Conservation (phyloP, 2,113 vertebrate species). For the Chlamydotis undulata region DNA sequence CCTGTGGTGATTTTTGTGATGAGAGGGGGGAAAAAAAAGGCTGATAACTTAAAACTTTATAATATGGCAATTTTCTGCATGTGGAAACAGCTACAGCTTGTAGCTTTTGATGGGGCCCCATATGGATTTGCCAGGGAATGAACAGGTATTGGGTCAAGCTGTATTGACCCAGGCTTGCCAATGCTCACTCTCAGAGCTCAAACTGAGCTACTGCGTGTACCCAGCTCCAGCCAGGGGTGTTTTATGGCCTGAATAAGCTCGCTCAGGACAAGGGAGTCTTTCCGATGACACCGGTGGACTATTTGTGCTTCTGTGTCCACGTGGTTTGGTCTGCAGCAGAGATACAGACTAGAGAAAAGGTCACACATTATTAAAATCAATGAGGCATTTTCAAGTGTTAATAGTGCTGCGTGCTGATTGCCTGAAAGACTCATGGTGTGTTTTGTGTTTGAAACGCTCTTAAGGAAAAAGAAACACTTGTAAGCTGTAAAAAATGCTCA, state of each 20-base stretch:
- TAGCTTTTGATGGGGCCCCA: background rate
- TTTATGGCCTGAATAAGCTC: background rate
- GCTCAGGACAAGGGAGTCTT: background rate
- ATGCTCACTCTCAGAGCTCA: background rate
- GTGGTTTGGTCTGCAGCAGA: background rate
- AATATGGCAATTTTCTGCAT: background rate
- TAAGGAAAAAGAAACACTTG: background rate
- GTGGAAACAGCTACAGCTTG: background rate
- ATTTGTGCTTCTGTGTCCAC: background rate
- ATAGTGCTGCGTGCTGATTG: background rate
- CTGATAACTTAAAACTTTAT: background rate
- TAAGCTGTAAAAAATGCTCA: background rate
- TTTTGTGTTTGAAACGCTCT: background rate
- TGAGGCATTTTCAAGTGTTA: background rate
- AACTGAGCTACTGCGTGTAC: accelerated
- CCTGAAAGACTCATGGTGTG: background rate
- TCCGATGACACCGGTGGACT: accelerated
- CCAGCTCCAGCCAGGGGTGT: accelerated
- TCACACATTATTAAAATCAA: background rate
- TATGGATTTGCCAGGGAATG: background rate
- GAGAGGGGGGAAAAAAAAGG: background rate
- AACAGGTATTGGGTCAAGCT: background rate
- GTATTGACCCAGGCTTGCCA: background rate
- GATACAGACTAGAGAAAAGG: background rate
- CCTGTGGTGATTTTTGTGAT: background rate